Evolutionary conservation across 1,140 invertebrate genomes (phyloP).

Genomic region (Lepidurus apus): DNA sequence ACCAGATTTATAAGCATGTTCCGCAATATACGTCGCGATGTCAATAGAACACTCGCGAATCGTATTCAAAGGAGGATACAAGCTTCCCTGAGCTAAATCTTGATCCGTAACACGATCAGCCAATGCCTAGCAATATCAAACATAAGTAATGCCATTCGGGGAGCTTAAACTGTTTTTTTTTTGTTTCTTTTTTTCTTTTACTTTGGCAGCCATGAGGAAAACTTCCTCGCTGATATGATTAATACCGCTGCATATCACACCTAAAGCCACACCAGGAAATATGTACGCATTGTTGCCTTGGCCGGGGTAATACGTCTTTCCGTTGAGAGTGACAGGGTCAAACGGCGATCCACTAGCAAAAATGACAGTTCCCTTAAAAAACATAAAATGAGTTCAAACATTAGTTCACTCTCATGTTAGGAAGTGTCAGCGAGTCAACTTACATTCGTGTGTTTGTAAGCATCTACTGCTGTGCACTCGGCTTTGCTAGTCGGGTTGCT

Average conservation of each 20-base stretch:
- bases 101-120: constrained; percentile 74
- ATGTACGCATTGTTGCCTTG: constrained; percentile 97
- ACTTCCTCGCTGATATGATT: constrained; percentile 84
- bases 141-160: not conserved
- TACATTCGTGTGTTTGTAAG: constrained; percentile 80
- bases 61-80: constrained; percentile 87
- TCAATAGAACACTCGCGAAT: constrained; percentile 82
- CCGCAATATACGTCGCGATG: constrained; percentile 77
- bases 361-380: constrained; percentile 69
- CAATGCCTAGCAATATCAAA: constrained; percentile 56
- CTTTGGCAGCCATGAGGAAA: constrained; percentile 82
- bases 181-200: too few relatives aligned
- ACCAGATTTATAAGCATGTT: constrained; percentile 83
- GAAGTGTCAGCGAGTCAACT: constrained; percentile 37
- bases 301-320: constrained; percentile 76
- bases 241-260: constrained; percentile 76
- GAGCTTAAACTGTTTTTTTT: not conserved
- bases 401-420: not conserved
- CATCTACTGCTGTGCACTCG: constrained; percentile 91
- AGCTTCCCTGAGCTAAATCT: constrained; percentile 77
- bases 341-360: constrained; percentile 93
- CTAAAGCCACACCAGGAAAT: constrained; percentile 88
- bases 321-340: constrained; percentile 66
- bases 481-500: constrained; percentile 95
- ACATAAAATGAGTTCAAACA: constrained; percentile 29